Percentiles rank a stretch among this genome's conserved stretches.
These are phyloP conservation scores for Oscheius sp. DNA, from an alignment of 1,140 invertebrate genomes.

Conservation along the genomic window DNA sequence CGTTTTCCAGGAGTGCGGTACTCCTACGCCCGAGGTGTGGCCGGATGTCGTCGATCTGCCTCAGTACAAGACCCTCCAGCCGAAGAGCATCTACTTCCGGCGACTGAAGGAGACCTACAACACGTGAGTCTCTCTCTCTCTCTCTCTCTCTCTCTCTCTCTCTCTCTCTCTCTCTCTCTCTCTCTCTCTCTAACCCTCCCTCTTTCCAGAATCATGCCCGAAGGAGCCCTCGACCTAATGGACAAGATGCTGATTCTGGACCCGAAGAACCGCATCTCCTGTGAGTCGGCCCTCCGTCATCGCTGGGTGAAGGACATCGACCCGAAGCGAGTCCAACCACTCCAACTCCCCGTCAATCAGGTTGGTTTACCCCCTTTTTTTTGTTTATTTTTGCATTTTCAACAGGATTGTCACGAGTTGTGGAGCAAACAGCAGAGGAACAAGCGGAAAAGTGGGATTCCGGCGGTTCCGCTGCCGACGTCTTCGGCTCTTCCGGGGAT, in stretches of 20 bases:
- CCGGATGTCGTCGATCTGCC: slow-evolving; percentile 85
- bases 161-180: neutral
- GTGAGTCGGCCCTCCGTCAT: slow-evolving; percentile 86
- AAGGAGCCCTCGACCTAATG: slow-evolving; percentile 81
- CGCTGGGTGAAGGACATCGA: slow-evolving; percentile 89
- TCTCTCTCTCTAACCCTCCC: no score
- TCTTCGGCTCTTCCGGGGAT: no score
- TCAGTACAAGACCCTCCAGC: slow-evolving; percentile 61
- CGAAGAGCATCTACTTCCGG: slow-evolving; percentile 19
- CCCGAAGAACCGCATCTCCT: slow-evolving; percentile 86
- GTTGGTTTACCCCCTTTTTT: no score
- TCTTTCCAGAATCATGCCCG: slow-evolving; percentile 72
- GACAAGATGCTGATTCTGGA: slow-evolving; percentile 95
- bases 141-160: neutral
- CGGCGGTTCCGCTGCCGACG: neutral
- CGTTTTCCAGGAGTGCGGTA: slow-evolving; percentile 74
- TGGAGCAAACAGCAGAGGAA: slow-evolving; percentile 77
- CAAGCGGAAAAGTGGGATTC: neutral
- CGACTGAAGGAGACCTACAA: slow-evolving; percentile 71
- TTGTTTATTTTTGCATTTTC: no score
- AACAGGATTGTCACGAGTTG: slow-evolving; percentile 89
- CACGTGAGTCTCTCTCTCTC: slow-evolving; percentile 20
- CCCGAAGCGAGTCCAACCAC: slow-evolving; percentile 71
- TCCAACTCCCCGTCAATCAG: slow-evolving; percentile 80
- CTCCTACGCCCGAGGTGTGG: slow-evolving; percentile 94